Conservation (phyloP, 2,888 invertebrate species). For the Mimumesa dahlbomi region DNA sequence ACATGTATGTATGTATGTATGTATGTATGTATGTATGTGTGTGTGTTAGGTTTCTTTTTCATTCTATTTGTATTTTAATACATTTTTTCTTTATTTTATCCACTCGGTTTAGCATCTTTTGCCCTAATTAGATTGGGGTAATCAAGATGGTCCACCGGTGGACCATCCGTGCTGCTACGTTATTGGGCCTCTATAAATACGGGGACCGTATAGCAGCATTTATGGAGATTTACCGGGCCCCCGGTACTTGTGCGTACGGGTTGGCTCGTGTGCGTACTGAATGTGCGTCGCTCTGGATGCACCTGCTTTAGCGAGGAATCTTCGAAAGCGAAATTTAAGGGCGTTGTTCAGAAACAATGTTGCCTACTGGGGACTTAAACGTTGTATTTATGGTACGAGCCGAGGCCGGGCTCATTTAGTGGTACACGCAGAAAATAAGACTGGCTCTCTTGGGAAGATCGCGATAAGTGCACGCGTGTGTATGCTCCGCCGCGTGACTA, state of each 20-base stretch:
- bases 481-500: not conserved
- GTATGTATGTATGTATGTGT: not conserved
- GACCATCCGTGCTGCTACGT: not conserved
- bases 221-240: not conserved
- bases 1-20: not conserved
- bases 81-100: too few species aligned
- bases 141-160: not conserved
- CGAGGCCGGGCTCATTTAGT: not conserved
- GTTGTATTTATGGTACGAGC: constrained; percentile 23
- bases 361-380: constrained; percentile 18
- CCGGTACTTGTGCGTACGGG: not conserved
- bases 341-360: constrained; percentile 41
- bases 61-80: too few species aligned
- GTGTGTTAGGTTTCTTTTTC: too few species aligned
- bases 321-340: constrained; percentile 9
- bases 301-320: constrained; percentile 42
- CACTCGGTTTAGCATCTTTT: not conserved
- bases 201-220: not conserved
- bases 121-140: constrained; percentile 18
- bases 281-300: constrained; percentile 12
- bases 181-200: not conserved
- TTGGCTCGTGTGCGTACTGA: not conserved
- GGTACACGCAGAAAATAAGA: constrained; percentile 11
- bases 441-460: not conserved
- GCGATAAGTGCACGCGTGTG: constrained; percentile 9